Conservation (phyloP, 2,888 invertebrate genomes). For the Scaptodrosophila latifasciaeformis region DNA sequence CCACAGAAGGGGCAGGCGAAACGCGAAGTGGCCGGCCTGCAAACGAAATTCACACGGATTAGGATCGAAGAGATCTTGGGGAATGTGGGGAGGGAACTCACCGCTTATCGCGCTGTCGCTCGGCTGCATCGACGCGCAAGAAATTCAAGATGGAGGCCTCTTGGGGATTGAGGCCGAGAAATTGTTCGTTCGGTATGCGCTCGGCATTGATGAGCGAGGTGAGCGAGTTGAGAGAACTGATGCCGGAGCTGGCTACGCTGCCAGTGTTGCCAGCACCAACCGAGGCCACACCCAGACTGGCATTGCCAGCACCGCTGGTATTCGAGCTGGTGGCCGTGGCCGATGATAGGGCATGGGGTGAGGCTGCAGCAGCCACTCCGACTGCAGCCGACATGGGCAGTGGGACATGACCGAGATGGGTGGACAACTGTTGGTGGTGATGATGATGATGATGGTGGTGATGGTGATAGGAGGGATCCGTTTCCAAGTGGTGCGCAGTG, state of each 20-base stretch:
- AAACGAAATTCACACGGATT: slow-evolving; percentile 6
- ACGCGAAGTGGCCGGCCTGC: slow-evolving; percentile 76
- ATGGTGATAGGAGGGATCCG: slow-evolving; percentile 75
- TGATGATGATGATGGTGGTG: slow-evolving; percentile 72
- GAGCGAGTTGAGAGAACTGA: slow-evolving; percentile 68
- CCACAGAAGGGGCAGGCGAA: slow-evolving; percentile 93
- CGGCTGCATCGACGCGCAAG: slow-evolving; percentile 79
- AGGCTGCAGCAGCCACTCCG: slow-evolving; percentile 29
- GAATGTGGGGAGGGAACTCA: slow-evolving; percentile 36
- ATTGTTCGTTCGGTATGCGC: slow-evolving; percentile 78
- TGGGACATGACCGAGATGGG: slow-evolving; percentile 55
- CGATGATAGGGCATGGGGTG: slow-evolving; percentile 36
- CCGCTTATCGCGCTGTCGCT: slow-evolving; percentile 81
- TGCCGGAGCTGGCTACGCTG: slow-evolving; percentile 34
- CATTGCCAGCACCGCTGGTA: slow-evolving; percentile 26
- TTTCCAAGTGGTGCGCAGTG: slow-evolving; percentile 71
- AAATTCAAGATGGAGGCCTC: slow-evolving; percentile 81
- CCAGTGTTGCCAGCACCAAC: slow-evolving; percentile 16
- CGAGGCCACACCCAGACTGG: slow-evolving; percentile 8
- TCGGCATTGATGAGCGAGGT: slow-evolving; percentile 77
- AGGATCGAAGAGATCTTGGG: background rate
- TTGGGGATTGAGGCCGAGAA: slow-evolving; percentile 75
- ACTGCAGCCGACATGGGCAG: slow-evolving; percentile 51
- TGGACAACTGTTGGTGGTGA: slow-evolving; percentile 60
- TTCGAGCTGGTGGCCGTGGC: slow-evolving; percentile 49